A percentile compares a stretch with the other conserved stretches of the same genome.
phyloP scores from a whole-genome alignment of 2,113 vertebrate genomes.

The Gymnobelideus leadbeateri region DNA sequence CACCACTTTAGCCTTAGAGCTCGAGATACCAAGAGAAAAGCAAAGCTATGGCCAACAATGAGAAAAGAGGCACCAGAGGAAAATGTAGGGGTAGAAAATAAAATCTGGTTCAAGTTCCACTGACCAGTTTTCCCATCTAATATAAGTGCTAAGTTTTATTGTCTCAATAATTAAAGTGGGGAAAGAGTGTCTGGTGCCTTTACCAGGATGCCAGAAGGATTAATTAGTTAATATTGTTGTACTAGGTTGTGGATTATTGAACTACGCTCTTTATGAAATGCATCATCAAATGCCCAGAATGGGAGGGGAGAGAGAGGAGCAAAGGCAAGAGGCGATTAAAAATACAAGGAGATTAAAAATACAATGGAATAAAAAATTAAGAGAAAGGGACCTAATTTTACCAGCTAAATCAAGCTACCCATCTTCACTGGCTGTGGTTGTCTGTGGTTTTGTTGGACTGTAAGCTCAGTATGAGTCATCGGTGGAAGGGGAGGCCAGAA shows the following conservation, averaged over 20 bases:
- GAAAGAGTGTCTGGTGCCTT: not conserved
- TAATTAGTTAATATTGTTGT: not conserved
- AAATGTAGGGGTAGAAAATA: not conserved
- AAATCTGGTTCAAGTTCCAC: not conserved
- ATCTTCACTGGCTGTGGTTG: not conserved
- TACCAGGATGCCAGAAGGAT: not conserved
- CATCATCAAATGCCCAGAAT: not conserved
- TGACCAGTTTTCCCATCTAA: not conserved
- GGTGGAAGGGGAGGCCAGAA: not conserved
- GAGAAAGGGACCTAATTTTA: not conserved
- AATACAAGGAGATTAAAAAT: slow-evolving; percentile 38
- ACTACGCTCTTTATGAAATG: not conserved
- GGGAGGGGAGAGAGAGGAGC: not conserved
- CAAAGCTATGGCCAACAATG: not conserved
- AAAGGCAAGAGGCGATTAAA: not conserved
- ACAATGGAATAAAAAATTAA: not conserved
- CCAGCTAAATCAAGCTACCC: not conserved
- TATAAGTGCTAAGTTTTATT: not conserved
- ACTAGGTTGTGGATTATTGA: not conserved
- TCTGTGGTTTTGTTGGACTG: not conserved
- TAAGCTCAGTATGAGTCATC: not conserved
- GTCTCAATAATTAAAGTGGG: not conserved
- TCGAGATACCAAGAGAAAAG: not conserved
- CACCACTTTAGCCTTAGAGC: not conserved
- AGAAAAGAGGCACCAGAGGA: not conserved